Base-by-base conservation (phyloP, 2,888 invertebrate genomes). In the Leucophenga montana region DNA sequence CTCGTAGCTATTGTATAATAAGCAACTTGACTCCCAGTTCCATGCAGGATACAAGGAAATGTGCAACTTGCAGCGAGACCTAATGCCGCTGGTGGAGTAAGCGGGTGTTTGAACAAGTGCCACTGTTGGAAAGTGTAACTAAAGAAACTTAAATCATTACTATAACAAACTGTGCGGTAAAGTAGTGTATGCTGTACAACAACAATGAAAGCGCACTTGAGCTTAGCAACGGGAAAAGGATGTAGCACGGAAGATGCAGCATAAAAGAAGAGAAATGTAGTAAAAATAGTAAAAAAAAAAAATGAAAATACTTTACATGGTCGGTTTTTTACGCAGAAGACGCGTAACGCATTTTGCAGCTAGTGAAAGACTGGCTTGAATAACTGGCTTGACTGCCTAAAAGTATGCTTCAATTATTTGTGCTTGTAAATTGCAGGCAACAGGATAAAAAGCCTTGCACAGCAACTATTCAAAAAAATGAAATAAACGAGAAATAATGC, bases 391-490 rank as follows among this genome's bases (percentile, higher is more conserved):
- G 33, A 50, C 53, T 31, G 66, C 66, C 69, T 64, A 56, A 65
- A 69, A 56, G 69, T 65, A 69, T 69, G 39, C 69, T 69, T 69
- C 69, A 69, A 69, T 69, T 69, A 69, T 69, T 65, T 57, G 69
- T 65, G 56, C 64, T 59, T 59, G 56, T 66, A 66, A 66, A 54
- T 46, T 54, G 54, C 22, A 31, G 27, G 27, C 66, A 66, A 44
- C 54, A 18, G 18, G 48, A 14, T 22, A 14, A 48, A 46, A 27
- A 27, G 27, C 4, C 27, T 27, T 4, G 4, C 27, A 27, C 27
- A 13, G 9, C 22, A 44, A 48, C 22, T n/a, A n/a, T n/a, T n/a
- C 27, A 8, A 48, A 11, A 18, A 27, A 31, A 27, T n/a, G n/a
- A n/a, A n/a, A n/a, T n/a, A n/a, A n/a, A n/a, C n/a, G n/a, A n/a